phyloP scores from a whole-genome alignment of 1,140 invertebrate species.

The Zaprionus kolodkinae region DNA sequence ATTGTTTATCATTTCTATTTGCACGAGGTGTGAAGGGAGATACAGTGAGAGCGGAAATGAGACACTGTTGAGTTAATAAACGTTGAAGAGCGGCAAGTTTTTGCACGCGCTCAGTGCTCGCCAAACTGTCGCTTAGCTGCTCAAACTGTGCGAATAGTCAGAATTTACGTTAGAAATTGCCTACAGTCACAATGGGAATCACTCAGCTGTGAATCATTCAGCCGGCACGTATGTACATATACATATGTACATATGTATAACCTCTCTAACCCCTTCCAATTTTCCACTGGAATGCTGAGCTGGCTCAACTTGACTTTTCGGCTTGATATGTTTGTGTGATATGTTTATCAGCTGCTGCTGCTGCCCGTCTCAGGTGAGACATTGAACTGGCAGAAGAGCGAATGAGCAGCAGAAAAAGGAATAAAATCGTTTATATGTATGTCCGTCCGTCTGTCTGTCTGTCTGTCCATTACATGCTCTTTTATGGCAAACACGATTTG shows the following conservation, averaged over 20 bases:
- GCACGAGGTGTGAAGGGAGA: constrained; percentile 1
- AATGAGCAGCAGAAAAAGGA: constrained; percentile 13
- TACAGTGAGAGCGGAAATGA: background rate
- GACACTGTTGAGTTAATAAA: constrained; percentile 3
- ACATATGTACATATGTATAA: background rate
- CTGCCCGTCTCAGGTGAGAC: constrained; percentile 46
- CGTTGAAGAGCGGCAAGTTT: background rate
- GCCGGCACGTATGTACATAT: background rate
- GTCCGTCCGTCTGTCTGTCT: background rate
- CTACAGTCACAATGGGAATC: constrained; percentile 5
- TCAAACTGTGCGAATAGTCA: constrained; percentile 14
- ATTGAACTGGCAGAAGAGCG: constrained; percentile 31
- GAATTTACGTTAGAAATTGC: background rate
- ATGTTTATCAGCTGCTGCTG: constrained; percentile 38
- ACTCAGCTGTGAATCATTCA: constrained; percentile 40
- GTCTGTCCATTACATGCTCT: constrained; percentile 41
- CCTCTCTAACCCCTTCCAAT: background rate
- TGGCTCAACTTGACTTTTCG: background rate
- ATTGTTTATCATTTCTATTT: constrained; percentile 53
- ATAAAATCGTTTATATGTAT: constrained; percentile 26
- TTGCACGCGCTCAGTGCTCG: constrained; percentile 1
- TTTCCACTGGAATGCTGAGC: background rate
- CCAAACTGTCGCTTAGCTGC: background rate
- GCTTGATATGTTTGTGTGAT: constrained; percentile 8
- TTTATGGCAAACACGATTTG: constrained; percentile 70